A percentile compares a stretch with the other conserved stretches of the same genome.
phyloP scores from a whole-genome alignment of 2,797 vertebrate species.

The Phaenicophaeus curvirostris region DNA sequence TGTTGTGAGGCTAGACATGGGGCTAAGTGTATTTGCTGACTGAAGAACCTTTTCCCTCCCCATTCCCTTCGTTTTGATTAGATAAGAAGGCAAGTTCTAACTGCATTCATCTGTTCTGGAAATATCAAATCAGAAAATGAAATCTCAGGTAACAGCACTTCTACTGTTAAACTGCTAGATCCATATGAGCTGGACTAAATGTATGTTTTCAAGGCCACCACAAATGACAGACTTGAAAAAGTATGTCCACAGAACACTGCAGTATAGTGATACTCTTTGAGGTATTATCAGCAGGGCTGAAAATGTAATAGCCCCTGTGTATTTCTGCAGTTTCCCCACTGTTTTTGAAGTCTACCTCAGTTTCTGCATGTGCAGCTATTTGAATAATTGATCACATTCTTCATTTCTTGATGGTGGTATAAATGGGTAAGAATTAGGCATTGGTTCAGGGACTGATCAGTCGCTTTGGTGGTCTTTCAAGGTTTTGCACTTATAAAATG shows the following conservation, averaged over 20 bases:
- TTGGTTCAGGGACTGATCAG: neutral
- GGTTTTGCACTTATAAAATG: neutral
- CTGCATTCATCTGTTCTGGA: conserved; percentile 8
- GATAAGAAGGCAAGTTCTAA: neutral
- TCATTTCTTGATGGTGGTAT: neutral
- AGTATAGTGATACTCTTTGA: neutral
- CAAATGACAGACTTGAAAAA: conserved; percentile 3
- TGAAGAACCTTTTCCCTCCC: neutral
- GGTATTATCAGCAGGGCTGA: neutral
- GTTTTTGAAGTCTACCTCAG: neutral
- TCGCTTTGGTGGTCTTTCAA: neutral
- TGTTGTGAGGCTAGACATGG: neutral
- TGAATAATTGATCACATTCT: neutral
- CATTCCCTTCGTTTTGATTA: neutral
- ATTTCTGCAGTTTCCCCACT: neutral
- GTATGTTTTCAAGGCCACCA: neutral
- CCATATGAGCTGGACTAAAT: neutral
- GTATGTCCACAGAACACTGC: neutral
- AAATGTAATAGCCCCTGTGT: neutral
- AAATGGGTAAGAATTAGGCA: neutral
- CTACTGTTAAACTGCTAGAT: neutral
- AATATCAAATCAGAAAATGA: conserved; percentile 15
- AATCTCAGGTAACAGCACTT: conserved; percentile 22
- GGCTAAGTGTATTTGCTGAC: neutral
- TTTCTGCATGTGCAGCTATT: neutral